Conservation (phyloP, 53 echinoderm and acorn worm species). For the Antedon mediterranea region DNA sequence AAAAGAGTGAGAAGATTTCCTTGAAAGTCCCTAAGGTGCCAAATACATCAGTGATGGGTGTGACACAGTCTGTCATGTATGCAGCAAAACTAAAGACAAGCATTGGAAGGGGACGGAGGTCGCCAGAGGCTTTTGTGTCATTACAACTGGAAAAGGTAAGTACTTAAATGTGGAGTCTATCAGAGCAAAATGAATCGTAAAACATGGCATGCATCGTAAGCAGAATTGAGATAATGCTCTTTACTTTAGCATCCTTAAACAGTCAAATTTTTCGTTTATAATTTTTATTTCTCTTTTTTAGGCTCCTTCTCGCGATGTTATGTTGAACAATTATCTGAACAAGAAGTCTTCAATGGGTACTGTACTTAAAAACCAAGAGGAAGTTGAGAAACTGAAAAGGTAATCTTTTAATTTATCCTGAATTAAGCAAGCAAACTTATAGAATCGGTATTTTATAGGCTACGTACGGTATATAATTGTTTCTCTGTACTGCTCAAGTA, state of each 20-base stretch:
- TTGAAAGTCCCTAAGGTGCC: conserved; percentile 16
- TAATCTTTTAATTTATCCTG: conserved; percentile 10
- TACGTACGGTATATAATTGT: too few species aligned
- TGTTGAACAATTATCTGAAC: conserved; percentile 67
- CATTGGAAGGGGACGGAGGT: conserved; percentile 52
- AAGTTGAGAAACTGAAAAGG: conserved; percentile 91
- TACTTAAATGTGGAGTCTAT: too few species aligned
- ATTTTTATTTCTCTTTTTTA: conserved; percentile 6
- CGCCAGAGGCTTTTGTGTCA: conserved; percentile 83
- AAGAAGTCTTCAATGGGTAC: conserved; percentile 69
- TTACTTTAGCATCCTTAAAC: not conserved
- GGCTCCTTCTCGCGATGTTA: conserved; percentile 78
- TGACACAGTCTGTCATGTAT: conserved; percentile 21
- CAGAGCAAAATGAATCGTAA: too few species aligned
- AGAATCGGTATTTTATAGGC: too few species aligned
- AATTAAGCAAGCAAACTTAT: too few species aligned
- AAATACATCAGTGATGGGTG: not conserved
- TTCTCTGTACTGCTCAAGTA: too few species aligned
- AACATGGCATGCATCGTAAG: too few species aligned
- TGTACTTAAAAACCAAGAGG: conserved; percentile 82
- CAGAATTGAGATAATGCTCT: too few species aligned
- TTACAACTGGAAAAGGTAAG: conserved; percentile 90
- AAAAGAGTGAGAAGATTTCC: not conserved
- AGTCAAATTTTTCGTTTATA: not conserved
- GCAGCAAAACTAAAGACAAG: conserved; percentile 59